Evolutionary conservation across 1,140 invertebrate genomes (phyloP), one percentile per base, ranked within the genome.

Genomic region (Cheumatopsyche charites): DNA sequence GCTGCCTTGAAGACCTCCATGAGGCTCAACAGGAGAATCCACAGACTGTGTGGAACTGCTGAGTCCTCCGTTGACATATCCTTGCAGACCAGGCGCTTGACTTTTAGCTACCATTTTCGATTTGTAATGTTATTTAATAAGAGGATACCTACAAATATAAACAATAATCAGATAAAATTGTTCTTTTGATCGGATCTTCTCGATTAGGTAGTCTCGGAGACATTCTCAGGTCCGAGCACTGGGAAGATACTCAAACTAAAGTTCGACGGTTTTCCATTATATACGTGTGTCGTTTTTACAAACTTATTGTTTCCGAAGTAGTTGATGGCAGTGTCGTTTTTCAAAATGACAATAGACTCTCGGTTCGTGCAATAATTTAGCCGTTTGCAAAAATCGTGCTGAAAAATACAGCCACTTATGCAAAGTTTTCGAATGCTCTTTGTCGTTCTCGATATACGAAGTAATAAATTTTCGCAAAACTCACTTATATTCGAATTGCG

Each of bases 11-110:
- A 80, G 78, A 47, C 81, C 80, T 63, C 74, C 77, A 65, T 79
- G 78, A 11, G 67, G 73, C 23, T 77, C 77, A 0, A 76, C 76
- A 67, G 75, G 70, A 72, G 9, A 63, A 63, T 79, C 77, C 36
- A 82, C 73, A 61, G 78, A 81, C 41, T 76, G 78, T 4, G 76
- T 73, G 0, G 82, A 83, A 6, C 72, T 79, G 61, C 74, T 80
- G 19, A 84, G 73, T 1, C 78, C 82, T 65, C 80, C 79, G 75
- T 85, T 85, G 1, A 81, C 77, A 75, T 84, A 84, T 11, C 77
- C 78, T 1, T 79, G 81, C 49, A 82, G 76, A 49, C 77, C 79
- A 36, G 79, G 78, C 68, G 75, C 77, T 82, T 79, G 81, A 13
- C 78, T 80, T 71, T 80, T 80, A 7, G 45, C 62, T 62, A 75